phyloP scores from a whole-genome alignment of 1,140 invertebrate species.

The Drosophila navojoa region DNA sequence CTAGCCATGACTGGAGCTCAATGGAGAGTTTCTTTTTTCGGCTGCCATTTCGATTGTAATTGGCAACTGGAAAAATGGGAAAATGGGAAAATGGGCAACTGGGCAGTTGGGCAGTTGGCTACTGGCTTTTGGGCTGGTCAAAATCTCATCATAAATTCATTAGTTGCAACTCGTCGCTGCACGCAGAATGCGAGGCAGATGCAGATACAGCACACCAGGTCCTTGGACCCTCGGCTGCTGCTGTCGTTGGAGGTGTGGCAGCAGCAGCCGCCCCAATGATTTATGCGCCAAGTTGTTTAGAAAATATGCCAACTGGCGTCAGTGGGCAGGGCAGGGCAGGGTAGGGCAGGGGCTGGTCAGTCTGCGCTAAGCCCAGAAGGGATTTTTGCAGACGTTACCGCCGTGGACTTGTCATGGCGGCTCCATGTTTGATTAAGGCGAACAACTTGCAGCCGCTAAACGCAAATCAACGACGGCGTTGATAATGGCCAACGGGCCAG shows the following conservation, averaged over 20 bases:
- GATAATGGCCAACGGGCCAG: conserved; percentile 72
- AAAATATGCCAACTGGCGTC: conserved; percentile 72
- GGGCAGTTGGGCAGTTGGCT: conserved; percentile 26
- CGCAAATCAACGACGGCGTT: conserved; percentile 78
- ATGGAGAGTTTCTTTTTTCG: conserved; percentile 9
- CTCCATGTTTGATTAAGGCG: conserved; percentile 76
- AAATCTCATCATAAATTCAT: conserved; percentile 82
- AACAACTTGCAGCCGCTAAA: conserved; percentile 59
- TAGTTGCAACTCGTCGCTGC: conserved; percentile 70
- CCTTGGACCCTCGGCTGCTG: conserved; percentile 8
- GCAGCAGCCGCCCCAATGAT: conserved; percentile 59
- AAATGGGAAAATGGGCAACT: conserved; percentile 20
- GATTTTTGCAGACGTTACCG: conserved; percentile 50
- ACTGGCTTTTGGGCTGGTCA: conserved; percentile 65
- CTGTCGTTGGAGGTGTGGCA: conserved; percentile 68
- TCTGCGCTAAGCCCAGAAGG: conserved; percentile 68
- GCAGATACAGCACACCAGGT: conserved; percentile 2
- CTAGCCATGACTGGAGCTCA: not conserved
- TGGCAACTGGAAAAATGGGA: conserved; percentile 19
- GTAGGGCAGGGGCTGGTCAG: not conserved
- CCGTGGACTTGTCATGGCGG: conserved; percentile 49
- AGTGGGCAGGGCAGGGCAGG: not conserved
- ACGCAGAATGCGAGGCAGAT: conserved; percentile 58
- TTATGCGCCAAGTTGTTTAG: conserved; percentile 79
- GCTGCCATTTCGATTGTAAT: conserved; percentile 48